Evolutionary conservation across 2,797 vertebrate genomes (phyloP).

Genomic region (Sebastiscus albofasciatus): DNA sequence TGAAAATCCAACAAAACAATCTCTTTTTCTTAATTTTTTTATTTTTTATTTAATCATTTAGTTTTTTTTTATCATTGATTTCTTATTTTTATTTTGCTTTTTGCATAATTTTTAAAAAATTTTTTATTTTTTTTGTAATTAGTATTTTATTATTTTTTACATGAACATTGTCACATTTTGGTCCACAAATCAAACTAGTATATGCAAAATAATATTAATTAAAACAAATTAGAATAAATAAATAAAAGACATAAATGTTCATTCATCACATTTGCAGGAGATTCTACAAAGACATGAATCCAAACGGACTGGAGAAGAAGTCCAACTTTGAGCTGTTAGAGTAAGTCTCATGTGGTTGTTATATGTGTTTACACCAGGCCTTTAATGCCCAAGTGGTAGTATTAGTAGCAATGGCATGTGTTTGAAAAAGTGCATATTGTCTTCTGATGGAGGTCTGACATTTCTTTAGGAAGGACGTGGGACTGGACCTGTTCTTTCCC

Average conservation of each 20-base stretch:
- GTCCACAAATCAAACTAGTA: no score
- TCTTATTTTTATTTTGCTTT: no score
- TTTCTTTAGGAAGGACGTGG: constrained; percentile 89
- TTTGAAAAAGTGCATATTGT: neutral
- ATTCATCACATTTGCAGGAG: constrained; percentile 78
- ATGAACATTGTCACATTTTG: no score
- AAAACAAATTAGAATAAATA: no score
- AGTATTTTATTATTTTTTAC: no score
- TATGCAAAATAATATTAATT: no score
- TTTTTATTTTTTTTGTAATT: no score
- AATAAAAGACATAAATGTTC: no score
- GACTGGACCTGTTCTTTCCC: constrained; percentile 93
- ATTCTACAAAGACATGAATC: constrained; percentile 95
- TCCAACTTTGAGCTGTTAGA: constrained; percentile 93
- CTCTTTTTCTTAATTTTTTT: accelerated
- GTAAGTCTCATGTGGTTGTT: constrained; percentile 80
- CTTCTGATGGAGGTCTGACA: neutral
- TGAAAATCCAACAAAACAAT: neutral
- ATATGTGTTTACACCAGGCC: neutral
- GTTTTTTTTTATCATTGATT: no score
- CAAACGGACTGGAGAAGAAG: constrained; percentile 93
- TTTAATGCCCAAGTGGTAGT: neutral
- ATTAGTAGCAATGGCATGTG: neutral
- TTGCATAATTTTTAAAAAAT: no score
- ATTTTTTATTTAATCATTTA: no score